Conservation (phyloP, 2,113 vertebrate genomes). For the Melanostigma gelatinosum region DNA sequence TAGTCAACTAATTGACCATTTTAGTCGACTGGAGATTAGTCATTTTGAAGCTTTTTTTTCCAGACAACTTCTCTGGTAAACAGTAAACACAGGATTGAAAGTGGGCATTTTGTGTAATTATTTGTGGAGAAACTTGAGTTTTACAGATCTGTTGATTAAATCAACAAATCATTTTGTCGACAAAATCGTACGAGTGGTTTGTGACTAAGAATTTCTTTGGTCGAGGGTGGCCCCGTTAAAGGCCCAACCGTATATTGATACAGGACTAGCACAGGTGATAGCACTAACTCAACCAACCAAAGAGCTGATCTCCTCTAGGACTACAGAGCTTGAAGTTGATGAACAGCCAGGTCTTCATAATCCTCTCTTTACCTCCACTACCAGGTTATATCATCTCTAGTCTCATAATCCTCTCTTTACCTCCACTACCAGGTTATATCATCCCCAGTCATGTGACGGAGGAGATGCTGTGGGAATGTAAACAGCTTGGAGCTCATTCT, state of each 20-base stretch:
- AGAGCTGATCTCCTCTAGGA: not conserved
- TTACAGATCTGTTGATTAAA: not conserved
- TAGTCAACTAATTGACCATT: no score
- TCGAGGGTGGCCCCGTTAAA: not conserved
- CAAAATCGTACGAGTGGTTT: not conserved
- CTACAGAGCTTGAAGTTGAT: not conserved
- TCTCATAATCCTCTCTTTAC: not conserved
- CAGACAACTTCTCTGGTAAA: no score
- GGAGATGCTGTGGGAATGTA: slow-evolving; percentile 99
- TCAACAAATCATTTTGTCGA: not conserved
- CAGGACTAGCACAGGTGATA: not conserved
- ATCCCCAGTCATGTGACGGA: slow-evolving; percentile 98
- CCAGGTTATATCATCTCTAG: not conserved
- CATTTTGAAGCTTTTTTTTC: not conserved
- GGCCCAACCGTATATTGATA: not conserved
- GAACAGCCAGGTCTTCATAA: not conserved
- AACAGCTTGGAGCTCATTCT: slow-evolving; percentile 98
- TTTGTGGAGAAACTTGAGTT: not conserved
- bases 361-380: no score
- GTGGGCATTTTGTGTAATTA: not conserved
- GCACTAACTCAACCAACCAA: not conserved
- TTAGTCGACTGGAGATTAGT: no score
- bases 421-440: slow-evolving; percentile 88
- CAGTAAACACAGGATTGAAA: no score
- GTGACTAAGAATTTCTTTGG: not conserved